These are phyloP conservation scores for Cyprinodon variegatus DNA, from an alignment of 2,113 vertebrate species.

Conservation along the genomic window DNA sequence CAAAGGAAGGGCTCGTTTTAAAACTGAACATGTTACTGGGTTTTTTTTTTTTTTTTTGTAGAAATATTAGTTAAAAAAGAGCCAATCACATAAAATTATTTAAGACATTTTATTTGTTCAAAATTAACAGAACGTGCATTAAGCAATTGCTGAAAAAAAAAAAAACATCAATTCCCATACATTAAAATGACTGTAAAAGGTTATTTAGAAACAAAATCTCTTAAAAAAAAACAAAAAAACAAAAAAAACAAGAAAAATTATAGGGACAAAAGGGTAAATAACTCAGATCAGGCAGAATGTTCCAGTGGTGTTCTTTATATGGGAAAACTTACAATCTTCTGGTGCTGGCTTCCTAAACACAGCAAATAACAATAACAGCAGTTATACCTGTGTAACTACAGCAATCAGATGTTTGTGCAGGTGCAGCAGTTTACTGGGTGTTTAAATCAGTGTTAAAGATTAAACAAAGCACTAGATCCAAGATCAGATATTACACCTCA, in stretches of 20 bases:
- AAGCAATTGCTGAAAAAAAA: constrained; percentile 40
- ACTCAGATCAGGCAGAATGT: constrained; percentile 43
- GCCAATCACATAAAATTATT: constrained; percentile 30
- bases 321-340: constrained; percentile 14
- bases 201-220: constrained; percentile 65
- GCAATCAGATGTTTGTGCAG: not conserved
- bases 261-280: constrained; percentile 39
- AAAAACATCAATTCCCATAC: constrained; percentile 58
- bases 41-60: not conserved
- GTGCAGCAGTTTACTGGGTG: not conserved
- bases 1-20: constrained; percentile 8
- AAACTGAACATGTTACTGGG: not conserved
- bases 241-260: constrained; percentile 20
- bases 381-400: constrained; percentile 7
- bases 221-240: constrained; percentile 50
- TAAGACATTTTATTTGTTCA: constrained; percentile 77
- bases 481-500: constrained; percentile 1
- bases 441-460: constrained; percentile 5
- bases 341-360: constrained; percentile 2
- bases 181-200: constrained; percentile 82
- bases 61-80: constrained; percentile 17
- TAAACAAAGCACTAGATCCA: not conserved
- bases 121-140: constrained; percentile 63
- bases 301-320: constrained; percentile 59
- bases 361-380: not conserved